phyloP scores from a whole-genome alignment of 2,113 vertebrate species.

The Spea multiplicata region DNA sequence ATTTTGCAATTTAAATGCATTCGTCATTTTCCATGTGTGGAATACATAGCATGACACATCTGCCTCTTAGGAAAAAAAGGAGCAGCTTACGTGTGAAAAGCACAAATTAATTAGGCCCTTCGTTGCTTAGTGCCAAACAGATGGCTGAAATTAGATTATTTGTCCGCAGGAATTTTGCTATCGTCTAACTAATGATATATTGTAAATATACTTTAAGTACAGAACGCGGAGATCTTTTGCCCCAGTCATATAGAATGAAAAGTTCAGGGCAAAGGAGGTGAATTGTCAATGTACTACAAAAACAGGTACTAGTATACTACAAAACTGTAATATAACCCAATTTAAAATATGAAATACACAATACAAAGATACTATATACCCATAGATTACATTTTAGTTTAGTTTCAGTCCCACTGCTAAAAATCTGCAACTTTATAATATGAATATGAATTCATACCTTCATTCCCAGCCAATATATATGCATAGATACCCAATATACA shows the following conservation, averaged over 20 bases:
- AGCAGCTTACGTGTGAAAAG: constrained; percentile 43
- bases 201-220: constrained; percentile 17
- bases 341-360: no score
- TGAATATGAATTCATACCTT: no score
- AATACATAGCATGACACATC: constrained; percentile 40
- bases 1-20: constrained; percentile 31
- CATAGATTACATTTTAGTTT: no score
- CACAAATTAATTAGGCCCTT: constrained; percentile 48
- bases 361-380: no score
- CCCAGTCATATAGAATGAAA: background rate
- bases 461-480: no score
- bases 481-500: no score
- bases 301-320: no score
- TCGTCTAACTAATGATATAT: constrained; percentile 31
- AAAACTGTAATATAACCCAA: no score
- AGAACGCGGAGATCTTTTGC: background rate
- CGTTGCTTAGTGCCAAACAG: constrained; percentile 40
- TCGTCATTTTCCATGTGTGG: constrained; percentile 40
- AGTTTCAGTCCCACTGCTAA: no score
- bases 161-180: constrained; percentile 41
- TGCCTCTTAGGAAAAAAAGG: constrained; percentile 44
- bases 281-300: no score
- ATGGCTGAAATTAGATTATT: constrained; percentile 48
- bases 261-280: no score
- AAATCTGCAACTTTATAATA: no score